Evolutionary conservation across 2,797 vertebrate species (phyloP), one percentile per base, ranked within the genome.

Genomic region (Coregonus suidteri): DNA sequence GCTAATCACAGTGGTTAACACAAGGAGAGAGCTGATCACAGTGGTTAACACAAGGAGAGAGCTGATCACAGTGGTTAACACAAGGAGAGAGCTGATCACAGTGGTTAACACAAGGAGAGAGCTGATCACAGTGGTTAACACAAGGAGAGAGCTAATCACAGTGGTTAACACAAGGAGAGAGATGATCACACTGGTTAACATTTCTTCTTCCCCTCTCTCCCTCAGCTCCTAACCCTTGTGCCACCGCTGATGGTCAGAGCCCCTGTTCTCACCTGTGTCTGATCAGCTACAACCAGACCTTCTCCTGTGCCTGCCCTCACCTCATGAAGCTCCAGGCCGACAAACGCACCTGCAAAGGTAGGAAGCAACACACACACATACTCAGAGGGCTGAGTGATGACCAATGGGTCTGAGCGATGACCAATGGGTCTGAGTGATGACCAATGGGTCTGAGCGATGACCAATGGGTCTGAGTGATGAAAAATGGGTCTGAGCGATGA

Each of bases 251-350:
- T 0, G 97, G 97, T 15, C 95, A 93, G 84, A 94, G 95, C 4
- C 97, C 95, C 0, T 99, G 98, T 85, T 98, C 97, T 78, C 98
- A 99, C 83, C 93, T 99, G 75, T 99, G 98, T 88, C 97, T 99
- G 86, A 99, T 99, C 89, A 98, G 97, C 93, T 99, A 97, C 91
- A 99, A 99, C 92, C 96, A 97, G 84, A 96, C 96, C 0, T 94
- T 96, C 84, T 96, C 98, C 82, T 99, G 98, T 0, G 96, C 97
- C 84, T 99, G 98, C 71, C 98, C 98, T 2, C 98, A 99, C 87
- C 97, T 99, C 84, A 98, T 99, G 97, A 99, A 98, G 84, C 95
- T 99, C 68, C 94, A 94, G 81, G 85, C 94, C 2, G 97, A 99
- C 92, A 97, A 94, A 31, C 93, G 88, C 70, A 99, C 97, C 71